Base-by-base conservation (phyloP, 2,888 invertebrate genomes). In the Calameuta pallipes region DNA sequence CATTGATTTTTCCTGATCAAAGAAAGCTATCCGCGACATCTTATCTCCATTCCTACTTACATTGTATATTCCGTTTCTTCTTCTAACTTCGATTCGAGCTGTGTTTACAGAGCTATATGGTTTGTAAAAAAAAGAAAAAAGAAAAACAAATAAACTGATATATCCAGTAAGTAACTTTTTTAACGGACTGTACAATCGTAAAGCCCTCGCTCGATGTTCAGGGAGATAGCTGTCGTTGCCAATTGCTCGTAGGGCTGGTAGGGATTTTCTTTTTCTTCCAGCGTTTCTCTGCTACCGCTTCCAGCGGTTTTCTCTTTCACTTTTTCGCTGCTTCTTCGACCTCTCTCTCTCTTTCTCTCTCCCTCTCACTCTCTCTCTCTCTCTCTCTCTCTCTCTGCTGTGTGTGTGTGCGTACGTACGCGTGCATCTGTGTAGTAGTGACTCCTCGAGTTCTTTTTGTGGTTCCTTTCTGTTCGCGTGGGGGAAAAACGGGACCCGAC, bases 401-500 rank as follows among this genome's bases (percentile, higher is more conserved):
- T 33, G 37, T 37, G 13, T 4, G n/a, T 11, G 36, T 1, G 36
- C 74, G 74, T 34, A 15, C 15, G 15, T 15, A 4, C 4, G 15
- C 4, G 15, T 41, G 15, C 15, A 6, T 41, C 6, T 41, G 41
- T 41, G 6, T 15, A 41, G 6, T 15, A 41, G 41, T 41, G 41
- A 41, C 41, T 41, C 36, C 30, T 78, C 78, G 79, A 80, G 81
- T 80, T 82, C 81, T 75, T 81, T 76, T 78, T 74, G 75, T 41
- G 41, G 41, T 78, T 77, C 75, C 79, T 80, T 77, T 80, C 82
- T 82, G 33, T 82, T 80, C 75, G 77, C 82, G 80, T 83, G 82
- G 79, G 80, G 83, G 84, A 85, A 86, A 70, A 70, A 70, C 30
- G 86, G 83, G 85, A 83, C 71, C 71, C 36, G 73, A 73, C 69